Evolutionary conservation across 2,888 invertebrate genomes (phyloP).

Genomic region (Heliconius aoede): DNA sequence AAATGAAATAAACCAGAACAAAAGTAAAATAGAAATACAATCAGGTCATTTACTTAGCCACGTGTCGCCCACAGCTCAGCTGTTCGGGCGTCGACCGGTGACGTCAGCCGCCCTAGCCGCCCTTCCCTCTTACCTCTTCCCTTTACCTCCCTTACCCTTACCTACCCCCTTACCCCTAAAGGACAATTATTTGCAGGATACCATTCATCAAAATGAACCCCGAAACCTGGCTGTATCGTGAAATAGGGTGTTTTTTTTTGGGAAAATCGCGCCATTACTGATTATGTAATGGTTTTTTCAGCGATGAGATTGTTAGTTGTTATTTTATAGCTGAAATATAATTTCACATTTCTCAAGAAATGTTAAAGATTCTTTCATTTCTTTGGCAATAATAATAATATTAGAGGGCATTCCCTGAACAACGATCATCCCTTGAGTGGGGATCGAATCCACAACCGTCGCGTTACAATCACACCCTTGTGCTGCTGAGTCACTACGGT

Average conservation of each 20-base stretch:
- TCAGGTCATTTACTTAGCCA: conserved; percentile 42
- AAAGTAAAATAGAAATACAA: conserved; percentile 6
- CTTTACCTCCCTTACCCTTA: conserved; percentile 18
- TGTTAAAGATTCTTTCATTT: neutral
- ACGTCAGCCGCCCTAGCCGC: conserved; percentile 58
- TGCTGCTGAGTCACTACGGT: no score
- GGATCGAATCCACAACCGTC: no score
- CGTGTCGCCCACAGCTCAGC: conserved; percentile 58
- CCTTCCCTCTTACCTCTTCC: neutral
- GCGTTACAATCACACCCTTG: no score
- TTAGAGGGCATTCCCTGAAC: no score
- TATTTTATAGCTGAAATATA: conserved; percentile 10
- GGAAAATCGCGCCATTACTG: conserved; percentile 38
- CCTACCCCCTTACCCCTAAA: conserved; percentile 49
- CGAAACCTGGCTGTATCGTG: conserved; percentile 46
- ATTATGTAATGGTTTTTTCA: conserved; percentile 38
- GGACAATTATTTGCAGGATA: conserved; percentile 76
- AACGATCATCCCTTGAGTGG: no score
- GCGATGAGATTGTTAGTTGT: conserved; percentile 15
- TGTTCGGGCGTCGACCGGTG: conserved; percentile 69
- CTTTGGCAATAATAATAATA: no score
- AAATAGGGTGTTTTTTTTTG: conserved; percentile 43
- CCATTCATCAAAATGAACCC: conserved; percentile 64
- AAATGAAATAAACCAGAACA: neutral
- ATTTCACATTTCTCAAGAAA: neutral